These are phyloP conservation scores for Drosophila anomalata DNA, from an alignment of 2,888 invertebrate genomes.

Conservation along the genomic window DNA sequence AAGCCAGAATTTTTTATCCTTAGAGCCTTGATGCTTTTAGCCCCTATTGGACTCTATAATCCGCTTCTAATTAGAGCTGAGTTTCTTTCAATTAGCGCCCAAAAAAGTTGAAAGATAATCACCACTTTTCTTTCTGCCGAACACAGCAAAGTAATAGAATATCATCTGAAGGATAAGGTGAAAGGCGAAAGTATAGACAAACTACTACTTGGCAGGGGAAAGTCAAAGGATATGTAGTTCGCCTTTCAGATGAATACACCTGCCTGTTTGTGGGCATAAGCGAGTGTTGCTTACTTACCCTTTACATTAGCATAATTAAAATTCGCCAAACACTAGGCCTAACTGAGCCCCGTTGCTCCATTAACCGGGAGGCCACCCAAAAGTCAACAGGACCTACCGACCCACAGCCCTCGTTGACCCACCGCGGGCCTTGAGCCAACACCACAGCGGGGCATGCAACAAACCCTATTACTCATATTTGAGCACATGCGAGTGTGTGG, in stretches of 20 bases:
- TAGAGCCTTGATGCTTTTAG: not conserved
- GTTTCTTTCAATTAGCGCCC: conserved; percentile 57
- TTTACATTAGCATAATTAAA: conserved; percentile 76
- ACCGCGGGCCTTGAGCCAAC: conserved; percentile 33
- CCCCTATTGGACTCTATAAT: conserved; percentile 4
- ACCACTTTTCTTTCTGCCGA: conserved; percentile 9
- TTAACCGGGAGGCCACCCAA: conserved; percentile 52
- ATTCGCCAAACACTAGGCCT: conserved; percentile 49
- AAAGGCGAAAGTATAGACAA: not conserved
- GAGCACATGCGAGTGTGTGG: conserved; percentile 27
- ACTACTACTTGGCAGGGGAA: not conserved
- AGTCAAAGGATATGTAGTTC: conserved; percentile 48
- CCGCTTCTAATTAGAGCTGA: conserved; percentile 60
- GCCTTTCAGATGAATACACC: conserved; percentile 46
- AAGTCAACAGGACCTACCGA: conserved; percentile 58
- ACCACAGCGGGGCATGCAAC: conserved; percentile 64
- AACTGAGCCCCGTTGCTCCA: conserved; percentile 24
- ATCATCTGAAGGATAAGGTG: conserved; percentile 3
- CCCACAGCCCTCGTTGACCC: conserved; percentile 60
- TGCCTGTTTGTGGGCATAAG: conserved; percentile 19
- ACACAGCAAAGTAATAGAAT: conserved; percentile 57
- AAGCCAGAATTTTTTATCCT: not conserved
- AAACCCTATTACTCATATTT: conserved; percentile 56
- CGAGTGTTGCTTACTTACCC: conserved; percentile 49
- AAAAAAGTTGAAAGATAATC: conserved; percentile 19